These are phyloP conservation scores for Anoplius nigerrimus DNA, from an alignment of 2,888 invertebrate species.

Conservation along the genomic window DNA sequence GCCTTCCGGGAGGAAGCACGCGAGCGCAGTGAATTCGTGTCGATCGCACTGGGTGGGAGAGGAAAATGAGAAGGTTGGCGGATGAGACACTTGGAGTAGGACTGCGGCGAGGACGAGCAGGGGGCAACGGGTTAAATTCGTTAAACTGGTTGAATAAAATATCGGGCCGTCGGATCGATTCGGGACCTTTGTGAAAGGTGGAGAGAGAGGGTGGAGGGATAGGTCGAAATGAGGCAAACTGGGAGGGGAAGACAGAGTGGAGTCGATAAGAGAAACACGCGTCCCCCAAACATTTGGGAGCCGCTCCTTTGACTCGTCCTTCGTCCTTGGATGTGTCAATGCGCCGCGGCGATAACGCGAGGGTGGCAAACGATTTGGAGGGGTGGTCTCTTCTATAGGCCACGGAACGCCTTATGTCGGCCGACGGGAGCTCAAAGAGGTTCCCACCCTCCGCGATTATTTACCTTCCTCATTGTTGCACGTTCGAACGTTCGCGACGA, in stretches of 20 bases:
- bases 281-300: not conserved
- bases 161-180: not conserved
- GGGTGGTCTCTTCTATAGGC: too few species aligned
- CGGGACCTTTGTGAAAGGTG: not conserved
- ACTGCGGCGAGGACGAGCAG: not conserved
- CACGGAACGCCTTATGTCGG: too few species aligned
- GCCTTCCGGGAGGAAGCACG: not conserved
- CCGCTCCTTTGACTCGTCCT: too few species aligned
- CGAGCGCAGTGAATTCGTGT: not conserved
- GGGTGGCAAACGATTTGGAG: too few species aligned
- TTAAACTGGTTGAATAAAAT: not conserved
- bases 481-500: too few species aligned
- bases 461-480: too few species aligned
- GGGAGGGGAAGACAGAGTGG: not conserved
- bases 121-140: not conserved
- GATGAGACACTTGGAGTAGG: not conserved
- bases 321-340: too few species aligned
- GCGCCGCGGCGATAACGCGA: too few species aligned
- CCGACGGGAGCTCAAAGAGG: too few species aligned
- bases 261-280: not conserved
- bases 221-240: not conserved
- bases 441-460: too few species aligned
- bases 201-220: not conserved
- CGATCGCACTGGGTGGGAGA: not conserved
- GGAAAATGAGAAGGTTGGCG: not conserved